Evolutionary conservation across 2,797 vertebrate species (phyloP).

Genomic region (Periophthalmus magnuspinnatus): DNA sequence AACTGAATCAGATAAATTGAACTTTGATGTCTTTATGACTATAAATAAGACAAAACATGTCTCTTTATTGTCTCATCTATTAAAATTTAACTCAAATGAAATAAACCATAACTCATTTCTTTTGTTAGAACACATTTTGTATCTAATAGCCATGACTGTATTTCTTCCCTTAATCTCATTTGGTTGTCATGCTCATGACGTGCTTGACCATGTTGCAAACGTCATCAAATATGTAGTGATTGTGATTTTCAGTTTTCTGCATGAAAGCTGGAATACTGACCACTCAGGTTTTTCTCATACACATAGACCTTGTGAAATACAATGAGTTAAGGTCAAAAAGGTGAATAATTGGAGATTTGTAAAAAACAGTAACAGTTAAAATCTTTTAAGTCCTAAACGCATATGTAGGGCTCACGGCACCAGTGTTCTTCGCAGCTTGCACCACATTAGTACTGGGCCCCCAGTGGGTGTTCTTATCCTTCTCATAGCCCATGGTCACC

Average conservation of each 20-base stretch:
- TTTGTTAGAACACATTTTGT: conserved; percentile 14
- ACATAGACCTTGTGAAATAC: conserved; percentile 68
- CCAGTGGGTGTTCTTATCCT: conserved; percentile 74
- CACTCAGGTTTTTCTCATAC: conserved; percentile 79
- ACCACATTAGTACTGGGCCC: conserved; percentile 76
- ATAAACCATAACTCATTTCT: neutral
- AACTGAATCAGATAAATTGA: conserved; percentile 8
- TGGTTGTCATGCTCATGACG: conserved; percentile 73
- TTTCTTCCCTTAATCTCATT: conserved; percentile 44
- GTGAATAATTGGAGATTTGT: neutral
- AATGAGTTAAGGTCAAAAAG: conserved; percentile 51
- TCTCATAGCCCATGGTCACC: conserved; percentile 78
- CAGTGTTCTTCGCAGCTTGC: conserved; percentile 76
- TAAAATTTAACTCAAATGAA: neutral
- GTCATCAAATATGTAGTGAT: conserved; percentile 78
- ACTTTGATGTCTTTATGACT: neutral
- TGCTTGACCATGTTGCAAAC: conserved; percentile 80
- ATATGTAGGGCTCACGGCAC: conserved; percentile 78
- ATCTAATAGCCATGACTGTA: conserved; percentile 29
- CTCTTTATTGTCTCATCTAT: neutral
- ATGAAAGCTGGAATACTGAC: conserved; percentile 78
- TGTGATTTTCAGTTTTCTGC: conserved; percentile 79
- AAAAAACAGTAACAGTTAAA: neutral
- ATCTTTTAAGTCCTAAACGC: conserved; percentile 50
- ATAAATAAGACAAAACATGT: neutral